Base-by-base conservation (phyloP, 2,888 invertebrate genomes). In the Volucella zonaria region DNA sequence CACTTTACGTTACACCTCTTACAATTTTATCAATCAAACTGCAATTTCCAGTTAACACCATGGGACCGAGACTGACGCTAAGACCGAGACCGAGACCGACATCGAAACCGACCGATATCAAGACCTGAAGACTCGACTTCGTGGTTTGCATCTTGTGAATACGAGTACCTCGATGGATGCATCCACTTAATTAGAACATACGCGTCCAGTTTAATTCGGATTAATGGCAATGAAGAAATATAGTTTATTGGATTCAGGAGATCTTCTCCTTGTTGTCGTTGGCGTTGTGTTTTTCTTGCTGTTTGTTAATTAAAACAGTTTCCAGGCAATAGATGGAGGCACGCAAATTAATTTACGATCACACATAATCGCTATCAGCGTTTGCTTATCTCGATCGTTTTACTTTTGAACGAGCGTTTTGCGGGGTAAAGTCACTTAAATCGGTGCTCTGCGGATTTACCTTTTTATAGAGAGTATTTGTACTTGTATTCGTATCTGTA, bases 311-410 rank as follows among this genome's bases (percentile, higher is more conserved):
- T 87, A 87, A 87, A 87, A 86, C 87, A 87, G 80, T 87, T 87
- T 87, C 87, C 86, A 31, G 0, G 86, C 86, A 87, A 78, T 86
- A 74, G 77, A 79, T 87, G 83, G 70, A 43, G 59, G 85, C 87
- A 87, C 87, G 87, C 87, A 87, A 87, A 87, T 87, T 87, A 87
- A 87, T 87, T 87, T 87, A 87, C 86, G 87, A 87, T 86, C 82
- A 78, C 81, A 86, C 79, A 83, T 79, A 86, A 87, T 86, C 70
- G 78, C 51, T 79, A 86, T 80, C 82, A 78, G 75, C 76, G 47
- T 73, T 77, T 73, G 73, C 54, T 85, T 85, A 85, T 85, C 85
- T 79, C 47, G 62, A 79, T 82, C 74, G 56, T 68, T 77, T 67
- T 42, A 70, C 43, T 71, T 70, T 64, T 71, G 40, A 15, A 45